Base-by-base conservation (phyloP, 2,797 vertebrate genomes). In the Bucorvus abyssinicus region DNA sequence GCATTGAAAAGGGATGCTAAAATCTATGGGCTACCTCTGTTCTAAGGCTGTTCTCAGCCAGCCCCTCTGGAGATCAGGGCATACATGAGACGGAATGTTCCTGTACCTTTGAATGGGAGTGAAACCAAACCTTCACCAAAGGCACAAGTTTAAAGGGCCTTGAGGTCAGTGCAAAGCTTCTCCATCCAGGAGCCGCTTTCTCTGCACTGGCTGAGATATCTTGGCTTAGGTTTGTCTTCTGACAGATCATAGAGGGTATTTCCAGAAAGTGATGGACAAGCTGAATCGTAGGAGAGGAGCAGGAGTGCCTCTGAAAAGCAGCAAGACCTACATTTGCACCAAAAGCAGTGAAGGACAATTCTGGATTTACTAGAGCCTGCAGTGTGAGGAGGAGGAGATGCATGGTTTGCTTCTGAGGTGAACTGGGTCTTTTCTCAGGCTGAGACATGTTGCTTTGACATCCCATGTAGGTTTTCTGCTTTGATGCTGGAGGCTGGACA, bases 61-160 rank as follows among this genome's bases (percentile, higher is more conserved):
- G 0, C 5, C 24, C 12, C 36, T 50, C 38, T 9, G 38, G 49
- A 52, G 10, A 61, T 24, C 21, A 59, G 44, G 2, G 14, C 1
- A 5, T 30, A 4, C 0, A 1, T 12, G 45, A 65, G 52, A 24
- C 34, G 14, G 14, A 77, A 8, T n/a, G 95, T 83, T 75, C n/a
- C 61, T 64, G 22, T 2, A 18, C 26, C 19, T 78, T 64, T 53
- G 36, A 17, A 17, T 0, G 10, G 42, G 38, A 44, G 17, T 16
- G 13, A 34, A 68, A 56, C 30, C 10, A 49, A 84, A 53, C 22
- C 30, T 53, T 59, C 32, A 14, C 3, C 0, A 6, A 14, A 83
- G 50, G 45, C 40, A 45, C 14, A 6, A 50, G 11, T 45, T 84
- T 86, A 73, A 26, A 56, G 47, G 18, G 52, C 11, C 27, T 38